These are phyloP conservation scores for Eupithecia inturbata DNA, from an alignment of 2,888 invertebrate genomes.

Conservation along the genomic window DNA sequence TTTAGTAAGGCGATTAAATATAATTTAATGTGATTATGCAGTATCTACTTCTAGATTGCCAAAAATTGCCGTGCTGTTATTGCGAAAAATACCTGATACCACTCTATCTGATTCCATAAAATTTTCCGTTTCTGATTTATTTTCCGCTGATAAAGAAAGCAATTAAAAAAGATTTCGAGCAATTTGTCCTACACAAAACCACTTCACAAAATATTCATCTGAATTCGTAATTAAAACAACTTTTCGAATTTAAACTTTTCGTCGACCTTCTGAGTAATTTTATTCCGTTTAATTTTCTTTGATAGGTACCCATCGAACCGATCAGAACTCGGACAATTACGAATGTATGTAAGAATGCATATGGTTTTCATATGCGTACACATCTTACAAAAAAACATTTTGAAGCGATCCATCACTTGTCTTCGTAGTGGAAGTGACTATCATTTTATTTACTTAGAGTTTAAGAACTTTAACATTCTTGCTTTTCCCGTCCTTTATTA, in stretches of 20 bases:
- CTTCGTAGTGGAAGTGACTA: background rate
- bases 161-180: constrained; percentile 16
- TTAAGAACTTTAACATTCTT: background rate
- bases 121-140: background rate
- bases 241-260: constrained; percentile 40
- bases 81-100: background rate
- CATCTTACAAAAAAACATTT: background rate
- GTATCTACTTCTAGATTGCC: too few species aligned
- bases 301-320: constrained; percentile 14
- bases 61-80: background rate
- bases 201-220: constrained; percentile 36
- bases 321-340: constrained; percentile 15
- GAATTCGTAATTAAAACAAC: constrained; percentile 42
- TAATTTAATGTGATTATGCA: too few species aligned
- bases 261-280: constrained; percentile 38
- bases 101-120: background rate
- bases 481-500: background rate
- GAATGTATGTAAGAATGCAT: background rate
- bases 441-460: background rate
- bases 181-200: constrained; percentile 21
- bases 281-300: constrained; percentile 33
- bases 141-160: constrained; percentile 11
- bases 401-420: background rate
- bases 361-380: background rate
- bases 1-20: background rate